Conservation (phyloP, 2,888 invertebrate species). For the Lasiommata megera region DNA sequence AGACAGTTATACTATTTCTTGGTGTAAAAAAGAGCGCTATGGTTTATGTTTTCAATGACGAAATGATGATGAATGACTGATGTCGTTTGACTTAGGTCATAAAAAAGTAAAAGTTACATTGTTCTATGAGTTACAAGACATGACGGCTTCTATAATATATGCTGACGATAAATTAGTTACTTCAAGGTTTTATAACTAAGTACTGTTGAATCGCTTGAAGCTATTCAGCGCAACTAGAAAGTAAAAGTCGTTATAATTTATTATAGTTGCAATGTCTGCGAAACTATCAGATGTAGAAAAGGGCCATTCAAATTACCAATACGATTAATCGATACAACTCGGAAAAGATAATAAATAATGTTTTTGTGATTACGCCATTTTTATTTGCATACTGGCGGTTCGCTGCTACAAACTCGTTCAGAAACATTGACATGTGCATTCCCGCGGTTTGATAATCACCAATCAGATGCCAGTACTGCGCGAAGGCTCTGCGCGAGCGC, state of each 20-base stretch:
- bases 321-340: neutral
- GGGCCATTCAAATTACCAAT: neutral
- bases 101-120: too few species aligned
- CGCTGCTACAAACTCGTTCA: slow-evolving; percentile 41
- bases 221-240: neutral
- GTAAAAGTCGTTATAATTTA: slow-evolving; percentile 10
- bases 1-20: too few species aligned
- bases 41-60: too few species aligned
- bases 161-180: neutral
- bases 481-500: slow-evolving; percentile 49
- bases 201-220: neutral
- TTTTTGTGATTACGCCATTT: slow-evolving; percentile 6
- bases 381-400: slow-evolving; percentile 28
- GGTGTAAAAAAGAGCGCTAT: too few species aligned
- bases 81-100: too few species aligned
- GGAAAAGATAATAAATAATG: slow-evolving; percentile 9
- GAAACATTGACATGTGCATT: slow-evolving; percentile 50
- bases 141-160: neutral
- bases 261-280: neutral
- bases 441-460: slow-evolving; percentile 57
- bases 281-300: slow-evolving; percentile 1
- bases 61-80: too few species aligned
- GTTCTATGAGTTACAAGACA: too few species aligned
- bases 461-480: slow-evolving; percentile 63
- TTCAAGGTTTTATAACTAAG: slow-evolving; percentile 2